phyloP scores from a whole-genome alignment of 2,888 invertebrate genomes.

The Melanargia galathea region DNA sequence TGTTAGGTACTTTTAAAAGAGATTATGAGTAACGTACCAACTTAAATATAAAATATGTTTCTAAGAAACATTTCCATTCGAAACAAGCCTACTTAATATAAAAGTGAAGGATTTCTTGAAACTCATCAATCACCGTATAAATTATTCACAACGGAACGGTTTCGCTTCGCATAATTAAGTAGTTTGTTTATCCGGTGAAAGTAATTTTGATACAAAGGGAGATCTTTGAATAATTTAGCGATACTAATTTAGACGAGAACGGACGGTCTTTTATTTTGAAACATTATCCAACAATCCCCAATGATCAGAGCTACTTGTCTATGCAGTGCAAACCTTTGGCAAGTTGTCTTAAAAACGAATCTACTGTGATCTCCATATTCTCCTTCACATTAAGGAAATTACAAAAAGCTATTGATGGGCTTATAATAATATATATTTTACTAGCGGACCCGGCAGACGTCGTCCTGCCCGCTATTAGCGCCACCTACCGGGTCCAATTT shows the following conservation, averaged over 20 bases:
- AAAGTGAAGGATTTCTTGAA: conserved; percentile 27
- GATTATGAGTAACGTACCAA: background rate
- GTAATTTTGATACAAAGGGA: conserved; percentile 32
- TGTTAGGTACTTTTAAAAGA: too few species aligned
- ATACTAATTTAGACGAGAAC: conserved; percentile 12
- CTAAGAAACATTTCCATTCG: conserved; percentile 7
- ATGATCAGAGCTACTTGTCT: background rate
- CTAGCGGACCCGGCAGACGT: too few species aligned
- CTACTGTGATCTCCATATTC: too few species aligned
- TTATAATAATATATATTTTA: too few species aligned
- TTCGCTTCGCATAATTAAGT: conserved; percentile 40
- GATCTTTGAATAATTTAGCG: conserved; percentile 22
- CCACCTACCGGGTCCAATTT: too few species aligned
- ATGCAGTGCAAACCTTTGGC: too few species aligned
- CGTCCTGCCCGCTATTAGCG: too few species aligned
- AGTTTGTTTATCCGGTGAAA: conserved; percentile 37
- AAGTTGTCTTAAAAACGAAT: too few species aligned
- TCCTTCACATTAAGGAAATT: too few species aligned
- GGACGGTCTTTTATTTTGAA: background rate
- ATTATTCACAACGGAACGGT: conserved; percentile 39
- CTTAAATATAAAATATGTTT: background rate
- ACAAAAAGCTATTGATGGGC: too few species aligned
- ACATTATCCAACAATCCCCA: background rate
- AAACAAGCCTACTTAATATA: conserved; percentile 19
- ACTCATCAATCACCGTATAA: conserved; percentile 41